Evolutionary conservation across 2,113 vertebrate species (phyloP), one percentile per base, ranked within the genome.

Genomic region (Campylomormyrus numenius): DNA sequence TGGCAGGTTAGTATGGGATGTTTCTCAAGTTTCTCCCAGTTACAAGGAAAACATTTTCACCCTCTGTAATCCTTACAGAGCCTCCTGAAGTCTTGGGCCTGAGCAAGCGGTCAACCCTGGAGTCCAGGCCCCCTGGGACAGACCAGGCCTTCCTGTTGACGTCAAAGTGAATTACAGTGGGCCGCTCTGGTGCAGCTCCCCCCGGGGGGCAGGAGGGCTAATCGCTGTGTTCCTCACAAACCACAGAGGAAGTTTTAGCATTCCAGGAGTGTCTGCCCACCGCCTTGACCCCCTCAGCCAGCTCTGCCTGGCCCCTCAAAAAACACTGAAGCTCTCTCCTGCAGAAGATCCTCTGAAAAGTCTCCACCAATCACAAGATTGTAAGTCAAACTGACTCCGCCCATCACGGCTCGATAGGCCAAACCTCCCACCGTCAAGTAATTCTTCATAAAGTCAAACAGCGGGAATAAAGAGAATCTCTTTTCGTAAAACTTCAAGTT

Each of bases 21-120:
- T 94, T 95, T 94, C 95, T 95, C 92, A 88, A 92, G 93, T 95
- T 96, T 95, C 95, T 91, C 94, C 92, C 92, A 92, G 92, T 94
- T 92, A 94, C 94, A 95, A 96, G 95, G 95, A 96, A 96, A 96
- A 96, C 93, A 96, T 95, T 95, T 96, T 95, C 94, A 92, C 92
- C 90, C 91, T 91, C 89, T 83, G 91, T 95, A 96, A 96, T 95
- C 94, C 94, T 94, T 92, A 92, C 91, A 58, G 90, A 93, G 94
- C 92, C 92, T 93, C 92, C 91, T 46, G 46, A n/a, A 27, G 17
- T 74, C 39, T 15, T 45, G 45, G 27, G 39, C 42, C 74, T 24
- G 42, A 80, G 17, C 48, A 45, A 24, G 88, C 77, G 48, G 52
- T 48, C 77, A 87, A 84, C 46, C 45, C 66, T 93, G 95, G 94